Percentiles rank a stretch among this genome's conserved stretches.
phyloP scores from a whole-genome alignment of 2,797 vertebrate species.

The Falco cherrug region DNA sequence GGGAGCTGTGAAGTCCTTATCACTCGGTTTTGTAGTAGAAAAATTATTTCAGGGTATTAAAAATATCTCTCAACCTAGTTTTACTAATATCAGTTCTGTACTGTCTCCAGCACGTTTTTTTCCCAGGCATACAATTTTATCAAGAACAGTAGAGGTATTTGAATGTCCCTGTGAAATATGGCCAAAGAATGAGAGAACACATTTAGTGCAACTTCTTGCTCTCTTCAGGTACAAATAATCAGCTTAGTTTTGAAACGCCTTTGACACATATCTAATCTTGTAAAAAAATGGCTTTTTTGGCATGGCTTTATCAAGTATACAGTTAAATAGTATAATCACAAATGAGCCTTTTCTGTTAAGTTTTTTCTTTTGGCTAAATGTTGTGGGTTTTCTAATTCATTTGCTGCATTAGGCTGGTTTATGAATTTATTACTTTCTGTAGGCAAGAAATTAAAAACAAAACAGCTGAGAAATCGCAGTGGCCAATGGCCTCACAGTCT shows the following conservation, averaged over 20 bases:
- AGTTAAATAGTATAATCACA: background rate
- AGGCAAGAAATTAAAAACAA: background rate
- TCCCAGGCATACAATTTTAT: background rate
- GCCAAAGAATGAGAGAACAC: background rate
- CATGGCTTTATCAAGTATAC: background rate
- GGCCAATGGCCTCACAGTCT: background rate
- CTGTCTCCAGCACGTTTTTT: background rate
- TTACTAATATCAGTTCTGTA: background rate
- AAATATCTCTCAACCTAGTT: background rate
- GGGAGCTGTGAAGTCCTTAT: background rate
- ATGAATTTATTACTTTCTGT: background rate
- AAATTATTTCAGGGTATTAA: background rate
- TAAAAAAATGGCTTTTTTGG: background rate
- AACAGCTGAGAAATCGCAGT: background rate
- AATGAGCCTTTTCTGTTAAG: background rate
- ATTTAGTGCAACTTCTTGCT: background rate
- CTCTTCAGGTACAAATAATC: background rate
- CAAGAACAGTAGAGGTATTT: background rate
- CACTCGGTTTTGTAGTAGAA: background rate
- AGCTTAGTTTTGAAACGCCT: background rate
- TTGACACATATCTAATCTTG: background rate
- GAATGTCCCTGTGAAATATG: background rate
- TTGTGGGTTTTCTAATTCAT: background rate
- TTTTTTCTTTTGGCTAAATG: background rate
- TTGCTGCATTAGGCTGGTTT: background rate